Percentiles rank a stretch among this genome's conserved stretches.
Conservation (phyloP, 2,888 invertebrate genomes). For the Sphecodes monilicornis region DNA sequence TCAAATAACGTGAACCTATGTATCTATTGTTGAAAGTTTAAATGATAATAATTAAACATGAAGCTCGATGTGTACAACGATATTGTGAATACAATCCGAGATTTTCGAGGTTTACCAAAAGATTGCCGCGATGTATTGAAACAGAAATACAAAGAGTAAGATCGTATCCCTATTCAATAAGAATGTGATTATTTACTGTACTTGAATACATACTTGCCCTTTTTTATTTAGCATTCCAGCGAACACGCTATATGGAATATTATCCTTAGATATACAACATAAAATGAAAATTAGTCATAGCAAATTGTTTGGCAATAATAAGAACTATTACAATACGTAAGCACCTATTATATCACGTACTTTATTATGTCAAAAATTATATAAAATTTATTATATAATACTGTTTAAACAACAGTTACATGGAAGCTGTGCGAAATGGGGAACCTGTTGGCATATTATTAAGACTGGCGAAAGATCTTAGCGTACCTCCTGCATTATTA, state of each 20-base stretch:
- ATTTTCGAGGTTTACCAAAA: slow-evolving; percentile 86
- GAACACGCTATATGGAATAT: slow-evolving; percentile 89
- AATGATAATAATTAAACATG: slow-evolving; percentile 70
- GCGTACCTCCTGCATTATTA: slow-evolving; percentile 87
- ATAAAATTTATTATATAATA: slow-evolving; percentile 27
- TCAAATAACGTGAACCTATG: not conserved
- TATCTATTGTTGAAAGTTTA: not conserved
- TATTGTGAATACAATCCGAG: slow-evolving; percentile 86
- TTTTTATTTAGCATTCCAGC: slow-evolving; percentile 85
- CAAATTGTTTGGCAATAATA: slow-evolving; percentile 86
- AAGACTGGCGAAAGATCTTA: slow-evolving; percentile 85
- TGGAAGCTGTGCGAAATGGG: slow-evolving; percentile 82
- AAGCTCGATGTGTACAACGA: slow-evolving; percentile 84
- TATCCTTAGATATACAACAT: slow-evolving; percentile 88
- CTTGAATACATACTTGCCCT: slow-evolving; percentile 4
- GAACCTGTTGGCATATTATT: slow-evolving; percentile 87
- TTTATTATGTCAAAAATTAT: slow-evolving; percentile 24
- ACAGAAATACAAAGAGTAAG: slow-evolving; percentile 87
- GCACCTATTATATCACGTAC: slow-evolving; percentile 19
- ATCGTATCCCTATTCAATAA: slow-evolving; percentile 1
- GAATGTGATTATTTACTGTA: not conserved
- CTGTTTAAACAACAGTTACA: slow-evolving; percentile 56
- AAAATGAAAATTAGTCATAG: slow-evolving; percentile 88
- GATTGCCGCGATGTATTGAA: slow-evolving; percentile 87
- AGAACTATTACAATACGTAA: slow-evolving; percentile 86